Percentiles rank a stretch among this genome's conserved stretches.
Conservation (phyloP, 2,888 invertebrate species). For the Cosmopolites sordidus region DNA sequence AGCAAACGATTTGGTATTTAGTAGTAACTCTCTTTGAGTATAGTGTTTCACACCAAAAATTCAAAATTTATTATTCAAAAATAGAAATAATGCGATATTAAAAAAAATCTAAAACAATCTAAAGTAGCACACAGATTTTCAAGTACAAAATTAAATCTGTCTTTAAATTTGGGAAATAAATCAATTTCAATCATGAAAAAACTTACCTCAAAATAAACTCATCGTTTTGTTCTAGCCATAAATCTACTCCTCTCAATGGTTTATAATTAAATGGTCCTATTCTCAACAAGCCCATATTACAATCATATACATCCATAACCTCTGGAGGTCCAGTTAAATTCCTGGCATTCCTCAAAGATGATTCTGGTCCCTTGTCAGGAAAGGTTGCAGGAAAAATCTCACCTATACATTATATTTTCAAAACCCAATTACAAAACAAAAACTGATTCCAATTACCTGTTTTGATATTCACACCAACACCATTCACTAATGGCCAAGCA, state of each 20-base stretch:
- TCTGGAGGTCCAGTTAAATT: slow-evolving; percentile 80
- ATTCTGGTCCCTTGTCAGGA: slow-evolving; percentile 89
- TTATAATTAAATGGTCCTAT: slow-evolving; percentile 94
- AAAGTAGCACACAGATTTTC: too few species aligned
- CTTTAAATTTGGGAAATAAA: too few species aligned
- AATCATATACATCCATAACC: slow-evolving; percentile 86
- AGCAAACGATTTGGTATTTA: too few species aligned
- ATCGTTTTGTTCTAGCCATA: slow-evolving; percentile 87
- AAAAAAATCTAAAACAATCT: too few species aligned
- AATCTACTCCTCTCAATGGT: slow-evolving; percentile 81
- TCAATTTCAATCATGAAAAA: slow-evolving; percentile 47
- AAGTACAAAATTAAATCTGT: too few species aligned
- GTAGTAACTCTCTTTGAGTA: too few species aligned
- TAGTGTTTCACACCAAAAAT: too few species aligned
- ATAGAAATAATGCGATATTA: too few species aligned
- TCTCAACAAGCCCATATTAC: slow-evolving; percentile 74
- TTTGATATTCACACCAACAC: slow-evolving; percentile 83
- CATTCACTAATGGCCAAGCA: slow-evolving; percentile 84
- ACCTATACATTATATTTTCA: slow-evolving; percentile 48
- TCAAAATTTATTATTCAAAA: too few species aligned
- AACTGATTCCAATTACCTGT: slow-evolving; percentile 51
- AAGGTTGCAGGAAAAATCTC: slow-evolving; percentile 89
- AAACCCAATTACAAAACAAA: background rate
- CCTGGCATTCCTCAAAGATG: slow-evolving; percentile 72
- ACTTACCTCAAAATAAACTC: slow-evolving; percentile 88